These are phyloP conservation scores for Armadillidium nasatum DNA, from an alignment of 1,140 invertebrate genomes.

Conservation along the genomic window DNA sequence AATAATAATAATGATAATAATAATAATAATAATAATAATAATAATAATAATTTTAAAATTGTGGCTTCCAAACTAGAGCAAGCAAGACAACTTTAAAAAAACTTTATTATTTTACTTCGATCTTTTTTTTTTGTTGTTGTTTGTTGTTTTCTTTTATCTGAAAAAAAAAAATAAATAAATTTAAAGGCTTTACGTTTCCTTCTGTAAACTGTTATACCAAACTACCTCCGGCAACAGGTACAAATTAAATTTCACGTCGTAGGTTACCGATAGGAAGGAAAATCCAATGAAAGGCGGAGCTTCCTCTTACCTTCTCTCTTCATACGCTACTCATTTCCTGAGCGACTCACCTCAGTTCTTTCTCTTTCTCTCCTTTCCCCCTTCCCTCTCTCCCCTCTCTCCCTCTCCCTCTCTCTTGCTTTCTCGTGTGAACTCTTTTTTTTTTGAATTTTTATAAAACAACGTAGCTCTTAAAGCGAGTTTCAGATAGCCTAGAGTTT, in stretches of 20 bases:
- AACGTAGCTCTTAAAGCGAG: neutral
- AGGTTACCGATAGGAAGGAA: neutral
- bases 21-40: too few species aligned
- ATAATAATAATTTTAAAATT: too few species aligned
- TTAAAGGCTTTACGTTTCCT: neutral
- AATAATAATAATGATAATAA: too few species aligned
- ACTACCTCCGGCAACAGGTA: neutral
- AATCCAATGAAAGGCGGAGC: neutral
- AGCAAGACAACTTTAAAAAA: too few species aligned
- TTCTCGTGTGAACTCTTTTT: neutral
- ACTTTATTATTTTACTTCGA: too few species aligned
- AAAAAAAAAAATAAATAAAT: too few species aligned
- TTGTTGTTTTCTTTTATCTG: too few species aligned
- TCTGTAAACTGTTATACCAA: neutral
- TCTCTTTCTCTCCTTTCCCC: neutral
- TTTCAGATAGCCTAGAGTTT: constrained; percentile 4
- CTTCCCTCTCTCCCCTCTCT: neutral
- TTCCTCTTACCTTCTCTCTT: neutral
- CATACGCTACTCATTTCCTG: too few species aligned
- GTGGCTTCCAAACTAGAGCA: too few species aligned
- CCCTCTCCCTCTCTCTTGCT: neutral
- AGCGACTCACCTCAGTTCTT: too few species aligned
- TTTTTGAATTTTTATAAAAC: neutral
- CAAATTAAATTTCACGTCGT: neutral
- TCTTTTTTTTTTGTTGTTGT: too few species aligned